Base-by-base conservation (phyloP, 92 coral and sea anemone genomes). In the Zoanthus gigantus region DNA sequence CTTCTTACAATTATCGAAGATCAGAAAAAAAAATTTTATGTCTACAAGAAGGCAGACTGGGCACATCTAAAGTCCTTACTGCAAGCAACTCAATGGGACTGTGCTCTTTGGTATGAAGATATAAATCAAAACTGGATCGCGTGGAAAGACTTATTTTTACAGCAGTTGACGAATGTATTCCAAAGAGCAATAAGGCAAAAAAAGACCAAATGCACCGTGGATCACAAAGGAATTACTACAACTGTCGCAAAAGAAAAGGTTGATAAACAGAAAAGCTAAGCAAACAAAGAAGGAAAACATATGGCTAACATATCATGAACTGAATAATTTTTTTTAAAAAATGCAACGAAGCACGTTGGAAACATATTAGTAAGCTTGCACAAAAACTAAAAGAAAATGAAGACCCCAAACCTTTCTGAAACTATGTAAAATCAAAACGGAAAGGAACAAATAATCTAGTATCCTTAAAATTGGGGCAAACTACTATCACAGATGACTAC, bases 21-120 rank as follows among this genome's bases (percentile, higher is more conserved):
- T 56, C 76, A 46, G 31, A 72, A 31, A 23, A 83, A 18, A 18
- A 12, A 32, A 72, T 11, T 72, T 29, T 86, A 76, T 86, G 34
- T n/a, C 42, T 61, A 15, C 58, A 77, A 87, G 63, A 87, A 87
- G 23, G 79, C 78, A 17, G 84, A 87, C 78, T 87, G 85, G 84
- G 1, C 9, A 8, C 50, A 66, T 5, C 54, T 86, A 45, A 75
- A 37, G 32, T 18, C 65, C 47, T 71, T 87, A 17, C 67, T 76
- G 44, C 71, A 67, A 28, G 53, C 45, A 10, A 47, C 52, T 47
- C 52, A 47, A 6, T 87, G 90, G 57, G 47, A 87, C n/a, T 74
- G 58, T 68, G 47, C 48, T 13, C 6, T 77, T 10, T 11, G n/a
- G 50, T 67, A 78, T 9, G 44, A 78, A 9, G 29, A 87, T 12